phyloP scores from a whole-genome alignment of 2,888 invertebrate species.

The Drosophila robusta region DNA sequence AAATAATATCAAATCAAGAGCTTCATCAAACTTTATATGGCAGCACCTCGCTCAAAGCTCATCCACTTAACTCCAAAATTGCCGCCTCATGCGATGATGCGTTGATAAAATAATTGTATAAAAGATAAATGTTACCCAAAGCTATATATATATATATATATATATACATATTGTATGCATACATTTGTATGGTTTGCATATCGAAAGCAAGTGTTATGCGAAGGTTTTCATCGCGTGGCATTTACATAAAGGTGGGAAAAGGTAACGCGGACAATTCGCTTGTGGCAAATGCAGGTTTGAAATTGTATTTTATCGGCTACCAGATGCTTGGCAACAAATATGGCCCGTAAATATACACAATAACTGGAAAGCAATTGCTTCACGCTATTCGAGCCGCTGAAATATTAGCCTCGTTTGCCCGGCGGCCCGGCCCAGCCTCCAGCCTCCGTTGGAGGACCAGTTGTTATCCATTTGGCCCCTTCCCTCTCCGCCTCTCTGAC shows the following conservation, averaged over 20 bases:
- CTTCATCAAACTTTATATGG: background rate
- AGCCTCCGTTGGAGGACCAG: constrained; percentile 28
- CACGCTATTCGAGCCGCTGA: constrained; percentile 70
- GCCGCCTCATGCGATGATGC: constrained; percentile 13
- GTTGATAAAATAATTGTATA: constrained; percentile 49
- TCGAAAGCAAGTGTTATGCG: constrained; percentile 1
- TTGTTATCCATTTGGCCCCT: constrained; percentile 20
- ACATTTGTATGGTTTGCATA: background rate
- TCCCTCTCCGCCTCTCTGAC: background rate
- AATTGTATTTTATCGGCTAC: constrained; percentile 68
- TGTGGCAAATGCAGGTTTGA: constrained; percentile 62
- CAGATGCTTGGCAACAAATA: constrained; percentile 69
- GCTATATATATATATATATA: background rate
- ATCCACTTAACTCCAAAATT: background rate
- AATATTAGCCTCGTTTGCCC: constrained; percentile 62
- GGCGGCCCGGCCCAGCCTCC: constrained; percentile 16
- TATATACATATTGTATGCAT: no score
- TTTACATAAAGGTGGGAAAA: constrained; percentile 39
- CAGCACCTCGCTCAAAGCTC: background rate
- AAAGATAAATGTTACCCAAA: constrained; percentile 12
- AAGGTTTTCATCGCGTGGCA: constrained; percentile 18
- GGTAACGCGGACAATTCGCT: constrained; percentile 32
- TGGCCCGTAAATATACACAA: constrained; percentile 65
- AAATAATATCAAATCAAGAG: constrained; percentile 1
- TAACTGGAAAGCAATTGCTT: constrained; percentile 77